Base-by-base conservation (phyloP, 2,797 vertebrate species). In the Ambastaia sidthimunki region DNA sequence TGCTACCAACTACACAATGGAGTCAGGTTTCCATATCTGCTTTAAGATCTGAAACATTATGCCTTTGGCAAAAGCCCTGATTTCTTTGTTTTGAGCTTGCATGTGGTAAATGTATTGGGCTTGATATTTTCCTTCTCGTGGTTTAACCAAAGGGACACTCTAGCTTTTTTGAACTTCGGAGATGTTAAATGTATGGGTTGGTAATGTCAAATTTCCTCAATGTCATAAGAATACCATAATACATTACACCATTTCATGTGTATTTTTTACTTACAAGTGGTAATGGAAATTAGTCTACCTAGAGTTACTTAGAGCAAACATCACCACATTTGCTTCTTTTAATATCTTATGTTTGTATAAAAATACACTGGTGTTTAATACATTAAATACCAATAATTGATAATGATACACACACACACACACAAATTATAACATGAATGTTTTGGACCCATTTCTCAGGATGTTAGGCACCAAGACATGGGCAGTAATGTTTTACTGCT, bases 51-150 rank as follows among this genome's bases (percentile, higher is more conserved):
- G 80, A 83, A 80, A 84, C 44, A 85, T 87, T 87, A 74, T 72
- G 80, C 16, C 68, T 87, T 90, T 93, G 91, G 91, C 91, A 85
- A 81, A 79, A 78, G 52, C 73, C 79, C 78, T 93, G 93, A 93
- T 93, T 92, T 88, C 89, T 88, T 73, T 86, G 90, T 91, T 89
- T 65, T 87, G 85, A 57, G 89, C 84, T 86, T 81, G 68, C 75
- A 87, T 90, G 83, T 84, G 84, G 81, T 87, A 71, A 87, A 92
- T 88, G 84, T 85, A 88, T 88, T 85, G 71, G 54, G 59, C 65
- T 81, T 71, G 28, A 73, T 52, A 70, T 73, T 89, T 87, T 89
- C 87, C 88, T 0, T 84, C 85, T 86, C 87, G 62, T 82, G 86
- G 90, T 80, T 89, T 89, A 84, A 89, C 88, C 86, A 81, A 71